Evolutionary conservation across 1,140 invertebrate genomes (phyloP), one percentile per base, ranked within the genome.

Genomic region (Monochamus saltuarius): DNA sequence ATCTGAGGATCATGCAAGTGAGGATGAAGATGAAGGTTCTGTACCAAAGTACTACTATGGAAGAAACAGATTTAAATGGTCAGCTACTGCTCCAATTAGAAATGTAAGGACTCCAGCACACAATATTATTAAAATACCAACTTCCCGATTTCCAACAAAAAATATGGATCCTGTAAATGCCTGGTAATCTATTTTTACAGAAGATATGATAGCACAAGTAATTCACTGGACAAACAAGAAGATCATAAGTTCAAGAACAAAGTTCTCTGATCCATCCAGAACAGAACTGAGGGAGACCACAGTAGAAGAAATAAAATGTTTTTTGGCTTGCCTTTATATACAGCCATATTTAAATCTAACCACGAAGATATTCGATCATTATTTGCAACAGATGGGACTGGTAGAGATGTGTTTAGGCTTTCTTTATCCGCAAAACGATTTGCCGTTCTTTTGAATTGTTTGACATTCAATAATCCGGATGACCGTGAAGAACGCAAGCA

Each of bases 401-500:
- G 62, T 7, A 19, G 51, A n/a, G 39, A 46, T 7, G 55, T 49
- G 22, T 63, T 59, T 46, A 11, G 51, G 19, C 22, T 14, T 14
- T 35, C 17, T 8, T 59, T 64, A 45, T 50, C 34, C 13, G 13
- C 7, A 16, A 38, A 47, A 43, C 14, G 56, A 19, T 64, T 59
- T 56, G 14, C 13, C 34, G 17, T 42, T 36, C 46, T 64, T 14
- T 17, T 64, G 10, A 11, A 17, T 10, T 35, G 37, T 34, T 13
- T 64, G 10, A 14, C 56, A 50, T 64, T 64, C 54, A 57, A 59
- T 51, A 50, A 52, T 40, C 16, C 42, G 8, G 22, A 64, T 17
- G 14, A 38, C 1, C 11, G 62, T 50, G 19, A 17, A 37, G 51
- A 59, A 40, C 29, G n/a, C n/a, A 35, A 59, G 52, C 16, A 7